Conservation (phyloP, 1,140 invertebrate genomes). For the Dinoponera quadriceps region DNA sequence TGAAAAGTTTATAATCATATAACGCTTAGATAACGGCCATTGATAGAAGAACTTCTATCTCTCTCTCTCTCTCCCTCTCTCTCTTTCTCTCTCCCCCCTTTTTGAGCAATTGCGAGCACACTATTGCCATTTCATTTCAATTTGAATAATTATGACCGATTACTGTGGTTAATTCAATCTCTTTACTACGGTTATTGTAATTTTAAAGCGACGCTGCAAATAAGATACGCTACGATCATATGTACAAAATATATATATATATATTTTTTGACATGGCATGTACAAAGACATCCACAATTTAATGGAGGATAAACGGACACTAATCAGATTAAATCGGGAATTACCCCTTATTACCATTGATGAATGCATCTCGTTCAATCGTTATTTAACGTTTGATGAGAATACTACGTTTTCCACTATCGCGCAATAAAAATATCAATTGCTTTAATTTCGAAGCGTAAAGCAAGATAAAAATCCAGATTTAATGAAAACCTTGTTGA, state of each 20-base stretch:
- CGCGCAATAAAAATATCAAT: background rate
- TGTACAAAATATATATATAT: slow-evolving; percentile 27
- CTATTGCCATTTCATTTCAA: background rate
- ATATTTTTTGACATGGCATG: background rate
- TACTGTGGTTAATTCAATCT: too few species aligned
- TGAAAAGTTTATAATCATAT: slow-evolving; percentile 57
- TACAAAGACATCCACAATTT: background rate
- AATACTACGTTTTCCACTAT: slow-evolving; percentile 3
- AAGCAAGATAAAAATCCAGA: background rate
- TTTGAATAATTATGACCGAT: slow-evolving; percentile 13
- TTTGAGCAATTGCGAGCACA: slow-evolving; percentile 17
- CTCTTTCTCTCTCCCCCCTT: background rate
- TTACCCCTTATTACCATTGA: slow-evolving; percentile 20
- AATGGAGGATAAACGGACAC: background rate
- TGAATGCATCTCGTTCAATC: slow-evolving; percentile 25
- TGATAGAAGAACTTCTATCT: slow-evolving; percentile 23
- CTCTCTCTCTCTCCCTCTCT: slow-evolving; percentile 6
- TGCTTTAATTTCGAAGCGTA: background rate
- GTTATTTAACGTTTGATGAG: slow-evolving; percentile 35
- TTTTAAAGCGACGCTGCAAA: background rate
- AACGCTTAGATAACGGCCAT: slow-evolving; percentile 51
- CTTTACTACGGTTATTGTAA: background rate
- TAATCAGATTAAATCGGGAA: slow-evolving; percentile 19
- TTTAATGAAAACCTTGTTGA: background rate
- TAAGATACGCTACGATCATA: slow-evolving; percentile 1